Base-by-base conservation (phyloP, 2,888 invertebrate species). In the Synanthedon vespiformis region DNA sequence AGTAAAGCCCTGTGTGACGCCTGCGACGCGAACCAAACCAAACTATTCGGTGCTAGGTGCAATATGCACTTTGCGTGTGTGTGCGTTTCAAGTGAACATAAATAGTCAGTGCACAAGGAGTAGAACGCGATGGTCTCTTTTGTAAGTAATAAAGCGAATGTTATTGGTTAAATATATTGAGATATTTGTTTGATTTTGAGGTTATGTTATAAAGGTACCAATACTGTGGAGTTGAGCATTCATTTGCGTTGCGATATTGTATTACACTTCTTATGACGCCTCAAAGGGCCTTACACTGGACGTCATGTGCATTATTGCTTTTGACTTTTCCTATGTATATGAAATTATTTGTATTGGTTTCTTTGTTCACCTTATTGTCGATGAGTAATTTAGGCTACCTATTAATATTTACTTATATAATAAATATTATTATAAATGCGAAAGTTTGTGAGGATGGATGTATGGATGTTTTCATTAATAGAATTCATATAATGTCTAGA, bases 1-100 rank as follows among this genome's bases (percentile, higher is more conserved):
- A 75, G 80, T 82, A 77, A 77, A 77, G 59, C 56, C 58, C 65
- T 68, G 73, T 73, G 73, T 68, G 56, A 64, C 68, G 70, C 62
- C 67, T 70, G 62, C 70, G 65, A 69, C 76, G 70, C 68, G 10
- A 34, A 34, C 10, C 34, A 10, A 70, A 73, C 69, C 64, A 70
- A 68, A 69, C 73, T 75, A 70, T 74, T 67, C 71, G 64, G 67
- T 70, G 73, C 73, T 69, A 68, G 70, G 72, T 80, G 77, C 79
- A 80, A 73, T 71, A 81, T 81, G 80, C 80, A 78, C 69, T 68
- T 73, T 76, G 71, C 67, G 62, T 65, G 68, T 74, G 61, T 61
- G 62, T 66, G 82, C 80, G 84, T 67, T 82, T 82, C 73, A 71
- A 80, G 80, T 85, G 83, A 74, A 76, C 80, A 74, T 74, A 85